These are phyloP conservation scores for Solen grandis DNA, from an alignment of 1,140 invertebrate genomes.

Conservation along the genomic window DNA sequence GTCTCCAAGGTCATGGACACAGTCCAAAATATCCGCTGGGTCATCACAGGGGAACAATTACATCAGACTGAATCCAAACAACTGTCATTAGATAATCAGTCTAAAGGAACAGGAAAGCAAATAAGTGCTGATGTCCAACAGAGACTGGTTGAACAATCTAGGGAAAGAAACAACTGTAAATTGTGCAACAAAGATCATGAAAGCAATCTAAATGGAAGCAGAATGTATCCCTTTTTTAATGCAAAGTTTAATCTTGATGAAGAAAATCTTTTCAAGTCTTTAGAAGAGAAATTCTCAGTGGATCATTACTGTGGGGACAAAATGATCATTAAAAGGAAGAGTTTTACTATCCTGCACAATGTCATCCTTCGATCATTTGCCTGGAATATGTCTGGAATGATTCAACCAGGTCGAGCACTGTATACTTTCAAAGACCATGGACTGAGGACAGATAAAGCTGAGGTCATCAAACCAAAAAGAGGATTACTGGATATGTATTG, in stretches of 20 bases:
- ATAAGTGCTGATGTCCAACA: no score
- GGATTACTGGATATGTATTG: constrained; percentile 10
- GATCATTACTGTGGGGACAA: constrained; percentile 11
- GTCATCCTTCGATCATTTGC: background rate
- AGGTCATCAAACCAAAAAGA: constrained; percentile 1
- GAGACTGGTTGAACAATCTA: no score
- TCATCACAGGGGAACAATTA: no score
- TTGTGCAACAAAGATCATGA: no score
- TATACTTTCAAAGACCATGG: constrained; percentile 12
- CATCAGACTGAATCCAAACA: no score
- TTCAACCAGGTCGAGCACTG: background rate
- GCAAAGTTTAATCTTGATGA: constrained; percentile 10
- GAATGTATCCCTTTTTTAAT: background rate
- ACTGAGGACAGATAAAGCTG: constrained; percentile 12
- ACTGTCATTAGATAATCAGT: no score
- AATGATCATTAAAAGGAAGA: background rate
- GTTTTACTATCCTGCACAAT: constrained; percentile 3
- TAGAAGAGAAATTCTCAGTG: background rate
- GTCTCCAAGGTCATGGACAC: no score
- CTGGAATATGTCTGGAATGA: constrained; percentile 10
- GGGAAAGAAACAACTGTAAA: no score
- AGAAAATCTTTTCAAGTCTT: constrained; percentile 17
- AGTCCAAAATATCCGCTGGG: no score
- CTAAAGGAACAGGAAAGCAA: no score
- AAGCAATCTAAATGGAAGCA: no score